A percentile compares a stretch with the other conserved stretches of the same genome.
These are phyloP conservation scores for Latrodectus hesperus DNA, from an alignment of 2,888 invertebrate species.

Conservation along the genomic window DNA sequence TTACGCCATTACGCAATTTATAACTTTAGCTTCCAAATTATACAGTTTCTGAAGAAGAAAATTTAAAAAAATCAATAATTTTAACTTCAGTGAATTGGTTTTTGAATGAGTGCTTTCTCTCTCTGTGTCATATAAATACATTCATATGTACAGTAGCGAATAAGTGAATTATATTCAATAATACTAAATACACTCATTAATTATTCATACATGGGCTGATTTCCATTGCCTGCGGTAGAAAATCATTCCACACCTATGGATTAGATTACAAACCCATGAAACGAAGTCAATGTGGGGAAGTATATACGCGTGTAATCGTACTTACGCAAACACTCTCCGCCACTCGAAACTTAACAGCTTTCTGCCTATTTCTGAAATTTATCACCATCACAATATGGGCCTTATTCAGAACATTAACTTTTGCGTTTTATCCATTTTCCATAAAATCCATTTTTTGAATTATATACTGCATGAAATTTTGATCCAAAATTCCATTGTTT, in stretches of 20 bases:
- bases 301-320: background rate
- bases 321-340: conserved; percentile 10
- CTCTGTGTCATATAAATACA: conserved; percentile 32
- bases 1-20: conserved; percentile 15
- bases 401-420: no score
- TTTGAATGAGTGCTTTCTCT: conserved; percentile 13
- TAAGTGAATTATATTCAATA: conserved; percentile 43
- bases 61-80: conserved; percentile 1
- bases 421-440: no score
- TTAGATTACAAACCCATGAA: conserved; percentile 9
- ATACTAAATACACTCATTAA: conserved; percentile 58
- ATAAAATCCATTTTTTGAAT: no score
- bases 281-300: background rate
- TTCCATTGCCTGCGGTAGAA: conserved; percentile 29
- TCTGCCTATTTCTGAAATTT: background rate
- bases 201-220: conserved; percentile 47
- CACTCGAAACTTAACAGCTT: background rate
- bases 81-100: conserved; percentile 14
- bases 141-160: conserved; percentile 22
- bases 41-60: background rate
- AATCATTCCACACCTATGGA: conserved; percentile 28
- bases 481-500: no score
- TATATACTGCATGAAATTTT: no score
- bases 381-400: no score
- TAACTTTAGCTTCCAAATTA: conserved; percentile 33